Evolutionary conservation across 2,797 vertebrate genomes (phyloP).

Genomic region (Eospalax fontanierii): DNA sequence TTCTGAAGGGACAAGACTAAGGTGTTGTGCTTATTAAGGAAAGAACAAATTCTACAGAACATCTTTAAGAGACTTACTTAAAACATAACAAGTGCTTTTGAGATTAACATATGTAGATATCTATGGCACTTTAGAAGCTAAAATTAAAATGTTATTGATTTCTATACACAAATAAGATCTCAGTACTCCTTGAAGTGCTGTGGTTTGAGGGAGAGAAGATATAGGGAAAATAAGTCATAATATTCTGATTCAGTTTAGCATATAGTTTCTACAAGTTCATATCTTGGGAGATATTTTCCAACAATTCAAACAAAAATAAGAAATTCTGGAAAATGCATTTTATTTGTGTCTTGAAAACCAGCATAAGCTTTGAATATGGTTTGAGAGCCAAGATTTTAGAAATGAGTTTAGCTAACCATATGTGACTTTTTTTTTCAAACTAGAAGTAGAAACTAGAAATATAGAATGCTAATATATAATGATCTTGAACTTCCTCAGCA

Average conservation of each 20-base stretch:
- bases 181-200: slow-evolving; percentile 78
- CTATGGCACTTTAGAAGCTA: slow-evolving; percentile 87
- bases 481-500: slow-evolving; percentile 57
- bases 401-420: slow-evolving; percentile 80
- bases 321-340: slow-evolving; percentile 73
- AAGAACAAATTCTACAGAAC: slow-evolving; percentile 68
- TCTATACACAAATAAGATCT: slow-evolving; percentile 87
- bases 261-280: slow-evolving; percentile 75
- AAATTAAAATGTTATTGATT: slow-evolving; percentile 87
- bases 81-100: slow-evolving; percentile 87
- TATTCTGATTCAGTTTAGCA: slow-evolving; percentile 68
- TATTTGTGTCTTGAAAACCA: slow-evolving; percentile 80
- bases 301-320: slow-evolving; percentile 73
- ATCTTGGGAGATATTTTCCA: slow-evolving; percentile 73
- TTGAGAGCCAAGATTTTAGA: slow-evolving; percentile 82
- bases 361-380: slow-evolving; percentile 78
- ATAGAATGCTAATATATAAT: slow-evolving; percentile 50
- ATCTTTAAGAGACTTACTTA: slow-evolving; percentile 82
- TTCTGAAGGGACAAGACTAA: slow-evolving; percentile 80
- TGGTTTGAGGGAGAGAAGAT: slow-evolving; percentile 57
- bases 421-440: slow-evolving; percentile 63
- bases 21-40: slow-evolving; percentile 82
- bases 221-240: slow-evolving; percentile 64
- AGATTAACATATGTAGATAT: slow-evolving; percentile 90
- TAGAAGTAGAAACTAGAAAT: slow-evolving; percentile 71